Conservation (phyloP, 2,113 vertebrate species). For the Passer domesticus region DNA sequence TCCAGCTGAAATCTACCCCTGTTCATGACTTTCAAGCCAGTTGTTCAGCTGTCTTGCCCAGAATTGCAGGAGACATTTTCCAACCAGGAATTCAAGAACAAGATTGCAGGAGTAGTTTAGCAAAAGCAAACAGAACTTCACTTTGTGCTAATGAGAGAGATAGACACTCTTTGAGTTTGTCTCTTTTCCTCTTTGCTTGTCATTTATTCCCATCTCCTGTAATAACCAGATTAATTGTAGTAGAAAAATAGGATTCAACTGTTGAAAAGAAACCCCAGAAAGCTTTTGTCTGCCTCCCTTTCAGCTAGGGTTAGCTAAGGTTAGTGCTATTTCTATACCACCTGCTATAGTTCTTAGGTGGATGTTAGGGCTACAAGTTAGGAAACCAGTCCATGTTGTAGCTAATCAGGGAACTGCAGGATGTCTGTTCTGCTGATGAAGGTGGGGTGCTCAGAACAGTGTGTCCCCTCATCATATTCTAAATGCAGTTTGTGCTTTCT, state of each 20-base stretch:
- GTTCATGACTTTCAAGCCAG: accelerated
- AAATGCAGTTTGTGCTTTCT: neutral
- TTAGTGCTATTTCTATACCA: neutral
- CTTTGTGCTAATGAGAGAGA: neutral
- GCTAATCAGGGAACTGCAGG: neutral
- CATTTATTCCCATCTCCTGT: neutral
- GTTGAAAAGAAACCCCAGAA: neutral
- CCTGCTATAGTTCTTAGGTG: neutral
- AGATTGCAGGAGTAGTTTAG: neutral
- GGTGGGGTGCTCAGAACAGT: neutral
- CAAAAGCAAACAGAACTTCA: neutral
- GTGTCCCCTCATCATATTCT: neutral
- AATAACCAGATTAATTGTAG: neutral
- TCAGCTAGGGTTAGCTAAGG: neutral
- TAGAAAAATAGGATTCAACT: neutral
- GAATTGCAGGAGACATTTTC: neutral
- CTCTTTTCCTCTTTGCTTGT: neutral
- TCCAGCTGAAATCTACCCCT: neutral
- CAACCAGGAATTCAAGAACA: neutral
- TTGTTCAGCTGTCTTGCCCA: neutral
- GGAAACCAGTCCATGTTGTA: neutral
- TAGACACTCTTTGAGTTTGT: neutral
- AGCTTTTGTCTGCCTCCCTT: neutral
- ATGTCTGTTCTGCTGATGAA: neutral
- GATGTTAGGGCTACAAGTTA: neutral